Conservation (phyloP, 2,888 invertebrate genomes). For the Microdon myrmicae region DNA sequence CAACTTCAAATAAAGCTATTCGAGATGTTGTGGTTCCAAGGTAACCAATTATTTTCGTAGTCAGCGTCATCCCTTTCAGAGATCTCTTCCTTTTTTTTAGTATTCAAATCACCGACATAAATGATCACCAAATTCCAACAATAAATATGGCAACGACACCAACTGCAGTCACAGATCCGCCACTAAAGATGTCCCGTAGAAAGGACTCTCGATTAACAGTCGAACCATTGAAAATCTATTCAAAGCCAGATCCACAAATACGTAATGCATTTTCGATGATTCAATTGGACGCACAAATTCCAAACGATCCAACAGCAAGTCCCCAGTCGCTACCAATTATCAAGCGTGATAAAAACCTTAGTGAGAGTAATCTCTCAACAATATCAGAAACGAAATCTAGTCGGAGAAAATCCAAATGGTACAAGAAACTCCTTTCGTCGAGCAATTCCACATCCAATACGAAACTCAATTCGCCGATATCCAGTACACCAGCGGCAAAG, state of each 20-base stretch:
- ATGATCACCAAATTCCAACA: not conserved
- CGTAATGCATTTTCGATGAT: slow-evolving; percentile 30
- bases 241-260: slow-evolving; percentile 8
- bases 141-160: not conserved
- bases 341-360: slow-evolving; percentile 26
- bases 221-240: slow-evolving; percentile 16
- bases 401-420: slow-evolving; percentile 25
- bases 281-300: slow-evolving; percentile 9
- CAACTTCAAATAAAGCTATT: slow-evolving; percentile 3
- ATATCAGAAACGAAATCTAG: slow-evolving; percentile 25
- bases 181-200: slow-evolving; percentile 19
- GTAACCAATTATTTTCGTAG: too few relatives aligned
- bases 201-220: slow-evolving; percentile 13
- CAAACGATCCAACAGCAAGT: not conserved
- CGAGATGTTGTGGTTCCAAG: not conserved
- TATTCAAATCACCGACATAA: slow-evolving; percentile 26
- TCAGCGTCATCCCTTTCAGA: too few relatives aligned
- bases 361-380: slow-evolving; percentile 22
- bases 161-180: not conserved
- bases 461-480: slow-evolving; percentile 4
- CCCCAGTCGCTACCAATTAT: not conserved
- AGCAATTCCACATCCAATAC: slow-evolving; percentile 1
- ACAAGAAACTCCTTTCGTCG: slow-evolving; percentile 7
- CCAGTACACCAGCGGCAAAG: slow-evolving; percentile 2
- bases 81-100: not conserved